Evolutionary conservation across 1,140 invertebrate species (phyloP).

Genomic region (Anastrepha ludens): DNA sequence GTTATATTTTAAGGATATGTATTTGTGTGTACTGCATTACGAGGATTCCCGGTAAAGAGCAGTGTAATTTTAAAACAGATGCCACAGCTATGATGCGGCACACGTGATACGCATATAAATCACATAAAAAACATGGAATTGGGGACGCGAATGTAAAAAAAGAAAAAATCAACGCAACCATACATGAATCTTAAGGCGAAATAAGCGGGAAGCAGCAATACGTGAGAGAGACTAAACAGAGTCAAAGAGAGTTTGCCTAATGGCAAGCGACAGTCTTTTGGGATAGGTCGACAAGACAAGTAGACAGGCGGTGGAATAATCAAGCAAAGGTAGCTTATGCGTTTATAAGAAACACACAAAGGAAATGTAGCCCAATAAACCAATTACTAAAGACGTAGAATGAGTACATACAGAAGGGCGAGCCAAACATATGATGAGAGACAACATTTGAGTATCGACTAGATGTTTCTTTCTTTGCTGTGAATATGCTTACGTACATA

Average conservation of each 20-base stretch:
- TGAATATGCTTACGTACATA: too few relatives aligned
- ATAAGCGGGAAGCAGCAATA: background rate
- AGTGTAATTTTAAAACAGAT: background rate
- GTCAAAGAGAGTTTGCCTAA: background rate
- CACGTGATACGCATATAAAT: constrained; percentile 51
- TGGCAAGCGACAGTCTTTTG: background rate
- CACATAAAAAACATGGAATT: background rate
- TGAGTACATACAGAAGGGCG: too few relatives aligned
- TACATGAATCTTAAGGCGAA: background rate
- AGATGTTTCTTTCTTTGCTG: too few relatives aligned
- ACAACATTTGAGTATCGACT: too few relatives aligned
- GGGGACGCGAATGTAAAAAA: background rate
- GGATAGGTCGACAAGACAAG: constrained; percentile 22
- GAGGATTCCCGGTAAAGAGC: background rate
- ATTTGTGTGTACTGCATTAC: background rate
- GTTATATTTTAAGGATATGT: too few relatives aligned
- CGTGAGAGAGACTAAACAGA: background rate
- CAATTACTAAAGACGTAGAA: background rate
- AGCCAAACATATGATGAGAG: too few relatives aligned
- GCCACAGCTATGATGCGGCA: background rate
- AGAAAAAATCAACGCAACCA: background rate
- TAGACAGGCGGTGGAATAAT: background rate
- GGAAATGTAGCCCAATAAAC: constrained; percentile 29
- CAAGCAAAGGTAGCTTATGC: background rate
- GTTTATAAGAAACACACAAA: background rate